Evolutionary conservation across 1,140 invertebrate genomes (phyloP).

Genomic region (Aradophagus sp.): DNA sequence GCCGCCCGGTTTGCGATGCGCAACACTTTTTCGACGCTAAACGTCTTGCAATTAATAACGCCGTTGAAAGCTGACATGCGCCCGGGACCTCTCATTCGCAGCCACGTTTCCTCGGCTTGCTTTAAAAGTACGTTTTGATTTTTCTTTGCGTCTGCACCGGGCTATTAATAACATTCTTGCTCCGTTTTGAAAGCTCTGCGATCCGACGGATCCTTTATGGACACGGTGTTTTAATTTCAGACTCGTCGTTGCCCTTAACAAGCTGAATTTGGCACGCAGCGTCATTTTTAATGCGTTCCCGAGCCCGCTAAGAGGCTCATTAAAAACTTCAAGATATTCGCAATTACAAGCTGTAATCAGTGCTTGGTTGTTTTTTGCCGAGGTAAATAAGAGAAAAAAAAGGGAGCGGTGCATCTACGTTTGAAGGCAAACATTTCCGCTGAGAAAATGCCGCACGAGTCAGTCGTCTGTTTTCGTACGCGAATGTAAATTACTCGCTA

Average conservation of each 20-base stretch:
- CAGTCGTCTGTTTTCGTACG: too few relatives aligned
- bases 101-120: constrained; percentile 32
- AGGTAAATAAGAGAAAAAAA: constrained; percentile 29
- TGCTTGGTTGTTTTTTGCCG: constrained; percentile 22
- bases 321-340: constrained; percentile 54
- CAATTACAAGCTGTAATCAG: constrained; percentile 44
- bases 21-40: constrained; percentile 20
- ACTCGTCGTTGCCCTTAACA: constrained; percentile 44
- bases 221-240: constrained; percentile 52
- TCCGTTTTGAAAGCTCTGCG: constrained; percentile 49
- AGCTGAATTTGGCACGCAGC: constrained; percentile 52
- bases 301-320: constrained; percentile 47
- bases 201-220: constrained; percentile 31
- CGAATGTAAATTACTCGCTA: constrained; percentile 16
- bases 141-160: constrained; percentile 49
- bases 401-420: too few relatives aligned
- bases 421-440: too few relatives aligned
- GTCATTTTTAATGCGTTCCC: constrained; percentile 52
- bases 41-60: constrained; percentile 47
- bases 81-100: constrained; percentile 42
- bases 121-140: constrained; percentile 44
- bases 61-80: constrained; percentile 35
- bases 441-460: too few relatives aligned
- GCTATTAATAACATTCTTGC: constrained; percentile 56
- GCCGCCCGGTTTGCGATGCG: constrained; percentile 10